Percentiles rank a stretch among this genome's conserved stretches.
Conservation (phyloP, 2,888 invertebrate genomes). For the Pecten maximus region DNA sequence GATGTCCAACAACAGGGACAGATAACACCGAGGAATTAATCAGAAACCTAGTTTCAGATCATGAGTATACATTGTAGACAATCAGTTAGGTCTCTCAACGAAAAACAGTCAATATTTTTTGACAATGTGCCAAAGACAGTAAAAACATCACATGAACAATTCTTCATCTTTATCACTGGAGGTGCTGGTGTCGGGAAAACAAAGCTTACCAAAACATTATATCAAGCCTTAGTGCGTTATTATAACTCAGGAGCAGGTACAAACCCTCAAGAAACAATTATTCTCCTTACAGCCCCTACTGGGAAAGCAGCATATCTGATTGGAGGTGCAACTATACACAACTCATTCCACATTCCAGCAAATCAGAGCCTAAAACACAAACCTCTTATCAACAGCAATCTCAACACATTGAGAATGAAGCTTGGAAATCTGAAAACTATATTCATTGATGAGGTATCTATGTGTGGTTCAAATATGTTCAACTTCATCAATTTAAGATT, state of each 20-base stretch:
- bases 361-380: conserved; percentile 46
- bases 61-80: conserved; percentile 42
- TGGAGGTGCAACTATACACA: conserved; percentile 55
- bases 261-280: conserved; percentile 49
- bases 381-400: not conserved
- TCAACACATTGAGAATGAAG: conserved; percentile 42
- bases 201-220: conserved; percentile 56
- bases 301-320: conserved; percentile 58
- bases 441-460: conserved; percentile 50
- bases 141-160: conserved; percentile 38
- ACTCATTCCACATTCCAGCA: conserved; percentile 52
- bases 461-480: conserved; percentile 47
- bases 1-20: not conserved
- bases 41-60: conserved; percentile 50
- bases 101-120: conserved; percentile 46
- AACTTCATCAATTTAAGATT: conserved; percentile 49
- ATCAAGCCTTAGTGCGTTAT: conserved; percentile 55
- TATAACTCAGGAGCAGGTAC: conserved; percentile 33
- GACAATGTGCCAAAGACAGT: conserved; percentile 41
- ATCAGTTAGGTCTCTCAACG: conserved; percentile 41
- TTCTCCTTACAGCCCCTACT: conserved; percentile 56
- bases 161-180: conserved; percentile 58
- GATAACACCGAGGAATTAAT: conserved; percentile 42
- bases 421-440: conserved; percentile 36
- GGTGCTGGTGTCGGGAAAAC: conserved; percentile 69